Conservation (phyloP, 2,113 vertebrate species). For the Balaenoptera acutorostrata region DNA sequence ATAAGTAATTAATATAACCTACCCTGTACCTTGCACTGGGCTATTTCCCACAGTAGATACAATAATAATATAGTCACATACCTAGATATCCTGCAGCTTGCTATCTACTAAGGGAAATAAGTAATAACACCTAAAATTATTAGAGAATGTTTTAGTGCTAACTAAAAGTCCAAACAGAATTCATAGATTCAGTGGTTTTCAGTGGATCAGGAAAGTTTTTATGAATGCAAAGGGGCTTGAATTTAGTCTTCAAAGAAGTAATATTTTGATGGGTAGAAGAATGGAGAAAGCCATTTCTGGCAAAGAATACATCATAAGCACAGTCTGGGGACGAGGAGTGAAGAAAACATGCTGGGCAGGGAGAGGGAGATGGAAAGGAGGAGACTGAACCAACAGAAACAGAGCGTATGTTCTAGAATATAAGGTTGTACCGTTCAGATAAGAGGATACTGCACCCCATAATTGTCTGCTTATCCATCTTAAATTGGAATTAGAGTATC, state of each 20-base stretch:
- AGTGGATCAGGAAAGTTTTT: background rate
- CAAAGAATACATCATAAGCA: background rate
- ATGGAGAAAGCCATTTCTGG: background rate
- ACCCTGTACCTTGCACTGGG: background rate
- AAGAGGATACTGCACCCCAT: background rate
- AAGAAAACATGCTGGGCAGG: background rate
- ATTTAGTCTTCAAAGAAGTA: background rate
- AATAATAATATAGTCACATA: background rate
- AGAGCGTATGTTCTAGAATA: background rate
- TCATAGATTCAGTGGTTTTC: background rate
- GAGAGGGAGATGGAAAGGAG: background rate
- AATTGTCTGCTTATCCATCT: background rate
- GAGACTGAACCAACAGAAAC: background rate
- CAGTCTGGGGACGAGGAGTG: background rate
- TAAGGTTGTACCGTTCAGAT: background rate
- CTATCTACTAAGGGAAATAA: background rate
- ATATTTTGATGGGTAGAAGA: background rate
- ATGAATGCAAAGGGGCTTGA: background rate
- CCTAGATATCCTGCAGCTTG: background rate
- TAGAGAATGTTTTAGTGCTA: background rate
- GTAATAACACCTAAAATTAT: background rate
- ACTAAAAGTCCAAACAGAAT: background rate
- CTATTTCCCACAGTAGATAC: background rate
- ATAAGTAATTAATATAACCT: background rate
- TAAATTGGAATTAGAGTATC: background rate